phyloP scores from a whole-genome alignment of 2,113 vertebrate species.

The Cyanocitta stelleri region DNA sequence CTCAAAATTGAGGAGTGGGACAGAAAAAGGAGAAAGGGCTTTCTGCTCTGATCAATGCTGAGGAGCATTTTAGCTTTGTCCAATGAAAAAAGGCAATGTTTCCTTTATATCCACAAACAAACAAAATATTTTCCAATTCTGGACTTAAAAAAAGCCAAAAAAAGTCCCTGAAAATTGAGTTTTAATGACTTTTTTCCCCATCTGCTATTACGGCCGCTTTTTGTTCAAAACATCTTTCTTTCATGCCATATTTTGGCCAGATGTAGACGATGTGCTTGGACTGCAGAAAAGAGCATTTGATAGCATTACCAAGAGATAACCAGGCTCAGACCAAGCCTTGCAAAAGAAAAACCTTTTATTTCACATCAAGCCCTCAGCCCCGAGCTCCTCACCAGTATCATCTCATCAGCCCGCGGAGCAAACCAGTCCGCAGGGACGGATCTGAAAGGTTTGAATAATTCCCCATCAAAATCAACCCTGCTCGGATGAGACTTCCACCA shows the following conservation, averaged over 20 bases:
- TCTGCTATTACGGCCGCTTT: background rate
- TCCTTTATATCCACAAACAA: background rate
- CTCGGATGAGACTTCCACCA: background rate
- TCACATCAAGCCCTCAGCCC: background rate
- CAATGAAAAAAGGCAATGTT: background rate
- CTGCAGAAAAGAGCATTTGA: background rate
- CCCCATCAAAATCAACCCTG: background rate
- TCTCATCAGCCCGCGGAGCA: background rate
- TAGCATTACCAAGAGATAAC: background rate
- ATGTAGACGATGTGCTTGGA: background rate
- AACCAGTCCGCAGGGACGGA: background rate
- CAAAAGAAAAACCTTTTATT: background rate
- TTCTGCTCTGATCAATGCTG: background rate
- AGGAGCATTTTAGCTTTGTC: background rate
- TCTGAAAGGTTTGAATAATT: constrained; percentile 36
- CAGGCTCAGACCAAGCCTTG: background rate
- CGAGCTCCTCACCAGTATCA: background rate
- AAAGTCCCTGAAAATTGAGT: background rate
- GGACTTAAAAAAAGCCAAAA: background rate
- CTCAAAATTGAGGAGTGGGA: background rate
- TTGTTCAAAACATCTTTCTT: background rate
- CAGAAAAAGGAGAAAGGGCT: background rate
- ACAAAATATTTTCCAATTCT: background rate
- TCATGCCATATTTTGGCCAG: background rate
- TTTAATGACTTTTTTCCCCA: background rate